Conservation (phyloP, 2,888 invertebrate species). For the Amphipyra berbera region DNA sequence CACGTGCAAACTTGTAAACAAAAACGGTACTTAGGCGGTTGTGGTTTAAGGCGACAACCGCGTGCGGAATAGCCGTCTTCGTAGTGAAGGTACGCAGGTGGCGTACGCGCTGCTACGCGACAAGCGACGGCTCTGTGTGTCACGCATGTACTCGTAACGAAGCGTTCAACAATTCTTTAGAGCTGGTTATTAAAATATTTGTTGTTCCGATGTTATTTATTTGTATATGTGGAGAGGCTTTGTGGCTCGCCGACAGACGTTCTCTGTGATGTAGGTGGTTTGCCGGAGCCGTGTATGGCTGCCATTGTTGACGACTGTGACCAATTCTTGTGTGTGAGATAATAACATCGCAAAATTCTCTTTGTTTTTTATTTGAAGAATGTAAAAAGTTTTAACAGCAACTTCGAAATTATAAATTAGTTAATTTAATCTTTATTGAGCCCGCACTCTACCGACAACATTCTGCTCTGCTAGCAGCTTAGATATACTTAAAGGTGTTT, state of each 20-base stretch:
- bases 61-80: slow-evolving; percentile 31
- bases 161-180: slow-evolving; percentile 85
- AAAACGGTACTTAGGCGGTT: slow-evolving; percentile 55
- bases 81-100: slow-evolving; percentile 71
- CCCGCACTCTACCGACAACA: neutral
- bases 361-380: slow-evolving; percentile 60
- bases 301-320: slow-evolving; percentile 82
- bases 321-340: slow-evolving; percentile 81
- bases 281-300: slow-evolving; percentile 59
- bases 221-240: slow-evolving; percentile 85
- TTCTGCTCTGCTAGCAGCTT: slow-evolving; percentile 1
- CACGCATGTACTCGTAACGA: slow-evolving; percentile 79
- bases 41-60: slow-evolving; percentile 54
- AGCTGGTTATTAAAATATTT: slow-evolving; percentile 90
- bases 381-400: slow-evolving; percentile 19
- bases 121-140: slow-evolving; percentile 71
- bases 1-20: slow-evolving; percentile 49
- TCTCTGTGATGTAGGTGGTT: slow-evolving; percentile 77
- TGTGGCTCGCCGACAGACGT: slow-evolving; percentile 79
- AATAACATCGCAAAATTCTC: slow-evolving; percentile 81
- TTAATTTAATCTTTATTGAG: slow-evolving; percentile 11
- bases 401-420: slow-evolving; percentile 9
- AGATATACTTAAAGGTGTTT: slow-evolving; percentile 22
- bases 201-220: slow-evolving; percentile 88
- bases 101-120: slow-evolving; percentile 60